Base-by-base conservation (phyloP, 2,797 vertebrate genomes). In the Syngnathus rostellatus region DNA sequence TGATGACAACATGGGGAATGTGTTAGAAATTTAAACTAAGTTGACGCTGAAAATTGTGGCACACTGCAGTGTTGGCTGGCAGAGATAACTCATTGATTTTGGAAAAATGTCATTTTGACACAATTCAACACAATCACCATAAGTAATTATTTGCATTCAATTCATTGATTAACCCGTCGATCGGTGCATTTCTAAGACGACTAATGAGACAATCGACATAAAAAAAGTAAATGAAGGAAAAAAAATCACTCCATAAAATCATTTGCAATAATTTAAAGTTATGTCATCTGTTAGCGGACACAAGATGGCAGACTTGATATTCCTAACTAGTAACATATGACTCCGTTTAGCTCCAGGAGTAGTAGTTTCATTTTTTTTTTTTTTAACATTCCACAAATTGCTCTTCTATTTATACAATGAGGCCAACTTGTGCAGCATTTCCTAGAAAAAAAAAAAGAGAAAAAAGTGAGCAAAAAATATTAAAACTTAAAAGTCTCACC, bases 221-320 rank as follows among this genome's bases (percentile, higher is more conserved):
- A 57, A 6, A 6, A 31, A 14, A 16, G 14, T 57, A 2, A 57
- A 37, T 7, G 6, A 17, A 12, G 12, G 23, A 23, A 23, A 41
- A 50, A 61, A 23, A 48, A 37, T 57, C 60, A 25, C 31, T 31
- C 31, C 31, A 31, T 31, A 38, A 62, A 14, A 6, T 45, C 38
- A 21, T 68, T 62, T 63, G n/a, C 37, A 62, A 50, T 54, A 8
- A 12, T 45, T 40, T 12, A 46, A 75, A 50, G 14, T 48, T 19
- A 17, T 48, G 46, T 48, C 19, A 84, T 72, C 79, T 71, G 45
- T 63, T 62, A 17, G 64, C 46, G 68, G 72, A 76, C 87, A 88
- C 81, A 76, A 82, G 88, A 74, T 85, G 87, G 85, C 87, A 70
- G 19, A 57, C 74, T 80, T 70, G 83, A 74, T 64, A 8, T 63